These are phyloP conservation scores for Fulmarus glacialis DNA, from an alignment of 2,113 vertebrate genomes.

Conservation along the genomic window DNA sequence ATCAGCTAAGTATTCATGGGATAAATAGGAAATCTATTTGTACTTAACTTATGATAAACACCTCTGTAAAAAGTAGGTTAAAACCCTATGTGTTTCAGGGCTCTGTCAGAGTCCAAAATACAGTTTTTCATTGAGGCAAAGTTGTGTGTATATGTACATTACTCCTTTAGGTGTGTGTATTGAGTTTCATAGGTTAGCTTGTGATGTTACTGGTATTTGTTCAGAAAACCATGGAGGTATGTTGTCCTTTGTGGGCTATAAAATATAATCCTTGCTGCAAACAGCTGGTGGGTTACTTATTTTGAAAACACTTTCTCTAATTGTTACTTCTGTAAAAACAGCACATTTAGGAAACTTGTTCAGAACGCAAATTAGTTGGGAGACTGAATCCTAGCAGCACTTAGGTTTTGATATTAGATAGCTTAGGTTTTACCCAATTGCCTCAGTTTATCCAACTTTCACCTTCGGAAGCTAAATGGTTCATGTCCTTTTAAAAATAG, in stretches of 20 bases:
- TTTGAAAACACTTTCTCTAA: not conserved
- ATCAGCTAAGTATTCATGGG: not conserved
- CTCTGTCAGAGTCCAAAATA: not conserved
- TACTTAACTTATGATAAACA: not conserved
- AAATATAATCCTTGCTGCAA: not conserved
- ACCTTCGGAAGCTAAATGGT: constrained; percentile 14
- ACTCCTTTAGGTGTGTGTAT: not conserved
- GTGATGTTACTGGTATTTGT: not conserved
- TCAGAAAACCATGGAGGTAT: not conserved
- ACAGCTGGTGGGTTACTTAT: not conserved
- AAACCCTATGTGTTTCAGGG: not conserved
- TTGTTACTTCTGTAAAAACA: not conserved
- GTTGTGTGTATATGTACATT: not conserved
- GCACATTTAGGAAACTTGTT: not conserved
- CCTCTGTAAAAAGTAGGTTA: not conserved
- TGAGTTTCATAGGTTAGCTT: not conserved
- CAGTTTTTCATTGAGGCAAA: not conserved
- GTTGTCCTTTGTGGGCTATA: not conserved
- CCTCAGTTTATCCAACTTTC: not conserved
- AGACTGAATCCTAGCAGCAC: not conserved
- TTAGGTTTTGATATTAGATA: not conserved
- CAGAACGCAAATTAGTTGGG: not conserved
- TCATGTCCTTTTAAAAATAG: constrained; percentile 55
- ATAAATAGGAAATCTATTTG: not conserved
- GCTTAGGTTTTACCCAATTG: not conserved